Conservation (phyloP, 2,888 invertebrate genomes). For the Acholoe squamosa region DNA sequence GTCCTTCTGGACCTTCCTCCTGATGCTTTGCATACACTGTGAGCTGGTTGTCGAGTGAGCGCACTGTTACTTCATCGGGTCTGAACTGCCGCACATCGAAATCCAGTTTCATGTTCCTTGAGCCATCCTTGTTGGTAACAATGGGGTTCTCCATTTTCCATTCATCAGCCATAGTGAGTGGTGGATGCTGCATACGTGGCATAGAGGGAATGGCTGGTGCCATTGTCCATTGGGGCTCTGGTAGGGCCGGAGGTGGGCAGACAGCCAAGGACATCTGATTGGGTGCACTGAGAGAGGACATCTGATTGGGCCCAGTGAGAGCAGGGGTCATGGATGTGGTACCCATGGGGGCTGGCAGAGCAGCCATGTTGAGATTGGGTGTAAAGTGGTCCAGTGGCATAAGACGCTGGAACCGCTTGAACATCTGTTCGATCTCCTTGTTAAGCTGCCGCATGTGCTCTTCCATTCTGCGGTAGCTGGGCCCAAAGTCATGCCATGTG, state of each 20-base stretch:
- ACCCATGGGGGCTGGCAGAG: background rate
- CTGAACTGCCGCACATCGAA: conserved; percentile 99
- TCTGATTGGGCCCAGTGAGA: background rate
- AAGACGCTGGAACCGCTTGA: conserved; percentile 31
- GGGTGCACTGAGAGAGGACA: background rate
- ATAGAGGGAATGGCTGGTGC: conserved; percentile 1
- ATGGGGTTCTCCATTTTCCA: conserved; percentile 76
- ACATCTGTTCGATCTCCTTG: conserved; percentile 58
- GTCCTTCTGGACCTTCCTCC: conserved; percentile 97
- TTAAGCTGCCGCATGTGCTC: conserved; percentile 60
- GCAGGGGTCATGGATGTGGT: background rate
- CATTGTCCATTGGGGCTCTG: background rate
- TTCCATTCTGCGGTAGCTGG: conserved; percentile 45
- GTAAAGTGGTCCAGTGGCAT: conserved; percentile 22
- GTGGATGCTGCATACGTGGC: background rate
- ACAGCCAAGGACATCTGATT: background rate
- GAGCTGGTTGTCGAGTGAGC: conserved; percentile 98
- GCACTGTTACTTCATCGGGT: conserved; percentile 97
- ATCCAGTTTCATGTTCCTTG: conserved; percentile 93
- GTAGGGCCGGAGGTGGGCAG: background rate
- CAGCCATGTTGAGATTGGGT: background rate
- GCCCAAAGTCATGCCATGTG: conserved; percentile 53
- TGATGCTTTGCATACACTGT: conserved; percentile 97
- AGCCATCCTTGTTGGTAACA: conserved; percentile 87
- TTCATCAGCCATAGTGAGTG: conserved; percentile 16